Conservation (phyloP, 2,113 vertebrate species). For the Gila orcuttii region DNA sequence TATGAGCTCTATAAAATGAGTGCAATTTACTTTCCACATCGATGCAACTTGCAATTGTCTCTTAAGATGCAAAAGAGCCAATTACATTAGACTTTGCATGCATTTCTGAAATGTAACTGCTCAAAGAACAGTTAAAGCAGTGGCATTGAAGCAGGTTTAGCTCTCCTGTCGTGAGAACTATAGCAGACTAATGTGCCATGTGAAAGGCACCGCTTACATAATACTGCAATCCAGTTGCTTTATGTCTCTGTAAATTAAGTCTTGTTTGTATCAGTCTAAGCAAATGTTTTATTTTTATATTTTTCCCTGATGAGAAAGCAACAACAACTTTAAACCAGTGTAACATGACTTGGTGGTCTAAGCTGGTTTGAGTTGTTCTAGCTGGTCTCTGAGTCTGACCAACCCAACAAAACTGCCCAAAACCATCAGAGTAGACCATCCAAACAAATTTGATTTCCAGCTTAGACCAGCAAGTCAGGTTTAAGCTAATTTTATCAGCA, state of each 20-base stretch:
- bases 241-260: not conserved
- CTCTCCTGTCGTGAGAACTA: constrained; percentile 1
- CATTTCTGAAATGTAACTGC: constrained; percentile 28
- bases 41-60: constrained; percentile 56
- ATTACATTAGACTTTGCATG: constrained; percentile 69
- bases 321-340: not conserved
- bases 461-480: not conserved
- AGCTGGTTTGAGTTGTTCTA: not conserved
- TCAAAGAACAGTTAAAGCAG: constrained; percentile 21
- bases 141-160: constrained; percentile 43
- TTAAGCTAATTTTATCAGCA: not conserved
- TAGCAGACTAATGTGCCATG: constrained; percentile 9
- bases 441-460: not conserved
- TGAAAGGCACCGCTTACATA: not conserved
- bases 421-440: not conserved
- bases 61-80: constrained; percentile 59
- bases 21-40: constrained; percentile 74
- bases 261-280: not conserved
- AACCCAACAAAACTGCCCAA: not conserved
- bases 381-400: not conserved
- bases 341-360: too few species aligned
- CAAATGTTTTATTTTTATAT: not conserved
- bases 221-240: not conserved
- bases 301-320: not conserved
- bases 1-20: constrained; percentile 75